Evolutionary conservation across 2,888 invertebrate genomes (phyloP), one percentile per base, ranked within the genome.

Genomic region (Marronus borbonicus): DNA sequence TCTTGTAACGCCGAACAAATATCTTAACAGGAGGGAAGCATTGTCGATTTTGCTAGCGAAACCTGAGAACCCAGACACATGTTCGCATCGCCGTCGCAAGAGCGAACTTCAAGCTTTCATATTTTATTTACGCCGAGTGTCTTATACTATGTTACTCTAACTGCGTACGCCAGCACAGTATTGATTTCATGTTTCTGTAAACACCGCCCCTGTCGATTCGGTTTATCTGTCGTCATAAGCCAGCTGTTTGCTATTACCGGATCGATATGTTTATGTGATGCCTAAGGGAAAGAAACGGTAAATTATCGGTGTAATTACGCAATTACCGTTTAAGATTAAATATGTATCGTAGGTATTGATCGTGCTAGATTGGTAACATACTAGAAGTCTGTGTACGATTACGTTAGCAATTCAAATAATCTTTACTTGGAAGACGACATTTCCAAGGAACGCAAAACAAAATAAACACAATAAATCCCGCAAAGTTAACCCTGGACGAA

Each of bases 61-160:
- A 62, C 62, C 28, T 62, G 62, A 31, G 62, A 62, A 62, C 31
- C 62, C 8, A 44, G 14, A 31, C 62, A 62, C 12, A 12, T 62
- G 62, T 28, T 62, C 62, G 24, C 31, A 62, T 62, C 28, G 28
- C 31, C 28, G 28, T 62, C 14, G 10, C 14, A 10, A 24, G 31
- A 28, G 62, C 31, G 28, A 28, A 31, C 62, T 62, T 62, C 62
- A 28, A 28, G 31, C n/a, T 28, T 62, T 62, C 62, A 28, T 62
- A 62, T 62, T 62, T 62, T 62, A 62, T 62, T 62, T 62, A 62
- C 55, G 55, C 24, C 31, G 62, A 62, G 62, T 14, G 8, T 28
- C 28, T 62, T 62, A 7, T 28, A 3, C 28, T 31, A 20, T 14
- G 62, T 28, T 62, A 62, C 62, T 62, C 31, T 31, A 62, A 28